These are phyloP conservation scores for Chaenogobius annularis DNA, from an alignment of 2,113 vertebrate genomes.

Conservation along the genomic window DNA sequence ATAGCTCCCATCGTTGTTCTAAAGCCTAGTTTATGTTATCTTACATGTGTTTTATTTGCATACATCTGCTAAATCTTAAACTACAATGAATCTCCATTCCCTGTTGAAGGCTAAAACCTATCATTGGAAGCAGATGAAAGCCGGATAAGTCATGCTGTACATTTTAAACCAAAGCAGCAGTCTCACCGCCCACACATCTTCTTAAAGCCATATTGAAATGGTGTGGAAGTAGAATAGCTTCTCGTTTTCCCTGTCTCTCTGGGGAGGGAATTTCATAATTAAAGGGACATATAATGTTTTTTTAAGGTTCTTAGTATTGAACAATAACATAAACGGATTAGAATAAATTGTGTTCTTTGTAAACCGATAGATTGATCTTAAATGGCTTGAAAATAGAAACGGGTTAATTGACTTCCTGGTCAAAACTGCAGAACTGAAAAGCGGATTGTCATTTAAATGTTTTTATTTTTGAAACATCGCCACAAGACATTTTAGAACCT, in stretches of 20 bases:
- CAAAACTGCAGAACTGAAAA: too few relatives aligned
- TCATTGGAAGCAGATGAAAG: constrained; percentile 73
- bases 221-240: constrained; percentile 64
- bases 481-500: too few relatives aligned
- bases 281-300: constrained; percentile 1
- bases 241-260: constrained; percentile 56
- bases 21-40: constrained; percentile 12
- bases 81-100: constrained; percentile 27
- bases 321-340: too few relatives aligned
- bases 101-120: constrained; percentile 36
- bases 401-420: too few relatives aligned
- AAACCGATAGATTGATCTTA: too few relatives aligned
- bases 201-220: constrained; percentile 73
- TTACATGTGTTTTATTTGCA: not conserved
- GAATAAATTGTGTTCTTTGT: too few relatives aligned
- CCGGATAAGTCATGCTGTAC: constrained; percentile 67
- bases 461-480: too few relatives aligned
- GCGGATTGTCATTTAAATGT: too few relatives aligned
- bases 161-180: constrained; percentile 67
- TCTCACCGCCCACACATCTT: constrained; percentile 72
- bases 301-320: too few relatives aligned
- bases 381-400: too few relatives aligned
- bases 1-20: constrained; percentile 10
- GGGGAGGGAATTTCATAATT: constrained; percentile 49
- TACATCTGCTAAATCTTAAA: constrained; percentile 11